Conservation (phyloP, 2,797 vertebrate genomes). For the Poeciliopsis gracilis region DNA sequence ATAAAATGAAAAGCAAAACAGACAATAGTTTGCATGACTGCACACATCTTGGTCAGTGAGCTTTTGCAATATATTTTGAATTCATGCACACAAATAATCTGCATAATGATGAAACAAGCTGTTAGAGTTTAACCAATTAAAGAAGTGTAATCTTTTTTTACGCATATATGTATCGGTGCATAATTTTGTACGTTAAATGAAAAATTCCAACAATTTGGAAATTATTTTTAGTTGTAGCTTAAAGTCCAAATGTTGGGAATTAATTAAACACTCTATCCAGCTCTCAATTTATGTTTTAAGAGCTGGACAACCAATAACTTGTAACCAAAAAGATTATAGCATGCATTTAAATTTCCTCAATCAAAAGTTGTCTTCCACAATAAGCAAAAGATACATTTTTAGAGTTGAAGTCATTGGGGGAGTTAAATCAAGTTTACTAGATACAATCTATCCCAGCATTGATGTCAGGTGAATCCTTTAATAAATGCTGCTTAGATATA, state of each 20-base stretch:
- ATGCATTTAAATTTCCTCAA: background rate
- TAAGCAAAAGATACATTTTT: background rate
- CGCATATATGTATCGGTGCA: no score
- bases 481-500: constrained; percentile 4
- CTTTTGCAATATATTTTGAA: background rate
- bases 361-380: background rate
- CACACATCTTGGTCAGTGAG: background rate
- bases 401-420: background rate
- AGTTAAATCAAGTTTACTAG: background rate
- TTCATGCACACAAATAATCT: background rate
- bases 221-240: background rate
- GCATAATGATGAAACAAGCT: background rate
- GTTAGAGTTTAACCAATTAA: background rate
- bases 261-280: background rate
- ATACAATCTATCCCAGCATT: background rate
- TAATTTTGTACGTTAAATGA: no score
- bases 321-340: background rate
- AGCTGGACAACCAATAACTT: background rate
- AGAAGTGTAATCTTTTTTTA: background rate
- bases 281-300: background rate
- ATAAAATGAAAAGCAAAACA: background rate
- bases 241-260: background rate
- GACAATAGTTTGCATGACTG: background rate
- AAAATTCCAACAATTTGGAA: background rate
- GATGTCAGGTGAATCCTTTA: background rate